A percentile compares a stretch with the other conserved stretches of the same genome.
Evolutionary conservation across 2,888 invertebrate species (phyloP).

Genomic region (Dyspetes luteomarginatus): DNA sequence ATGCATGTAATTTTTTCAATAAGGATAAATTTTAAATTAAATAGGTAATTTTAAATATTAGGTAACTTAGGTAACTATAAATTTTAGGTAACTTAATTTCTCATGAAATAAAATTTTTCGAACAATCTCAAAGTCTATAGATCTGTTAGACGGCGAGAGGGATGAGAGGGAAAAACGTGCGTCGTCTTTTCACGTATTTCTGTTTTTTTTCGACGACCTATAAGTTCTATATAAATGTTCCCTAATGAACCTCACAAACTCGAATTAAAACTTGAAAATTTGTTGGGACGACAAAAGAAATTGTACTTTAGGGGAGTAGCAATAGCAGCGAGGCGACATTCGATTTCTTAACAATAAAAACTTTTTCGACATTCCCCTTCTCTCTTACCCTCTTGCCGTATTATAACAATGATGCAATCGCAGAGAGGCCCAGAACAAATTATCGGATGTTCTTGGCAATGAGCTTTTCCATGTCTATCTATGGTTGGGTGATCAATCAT

Average conservation of each 20-base stretch:
- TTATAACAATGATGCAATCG: slow-evolving; percentile 55
- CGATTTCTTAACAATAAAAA: slow-evolving; percentile 80
- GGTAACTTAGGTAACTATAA: too few relatives aligned
- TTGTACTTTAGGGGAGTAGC: slow-evolving; percentile 67
- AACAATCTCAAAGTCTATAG: not conserved
- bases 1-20: too few relatives aligned
- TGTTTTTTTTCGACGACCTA: slow-evolving; percentile 8
- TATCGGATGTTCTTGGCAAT: slow-evolving; percentile 66
- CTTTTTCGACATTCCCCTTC: slow-evolving; percentile 66
- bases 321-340: slow-evolving; percentile 76
- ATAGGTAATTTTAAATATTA: too few relatives aligned
- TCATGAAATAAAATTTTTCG: not conserved
- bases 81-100: too few relatives aligned
- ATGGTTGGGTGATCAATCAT: slow-evolving; percentile 7
- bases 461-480: slow-evolving; percentile 6
- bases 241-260: slow-evolving; percentile 79
- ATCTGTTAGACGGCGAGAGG: not conserved
- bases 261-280: slow-evolving; percentile 80
- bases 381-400: slow-evolving; percentile 48
- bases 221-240: slow-evolving; percentile 72
- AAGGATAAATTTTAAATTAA: too few relatives aligned
- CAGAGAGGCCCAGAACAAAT: slow-evolving; percentile 71
- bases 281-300: slow-evolving; percentile 69
- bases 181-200: not conserved
- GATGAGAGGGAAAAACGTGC: not conserved